Percentiles rank a stretch among this genome's conserved stretches.
These are phyloP conservation scores for Trissoscelio sp. DNA, from an alignment of 2,888 invertebrate species.

Conservation along the genomic window DNA sequence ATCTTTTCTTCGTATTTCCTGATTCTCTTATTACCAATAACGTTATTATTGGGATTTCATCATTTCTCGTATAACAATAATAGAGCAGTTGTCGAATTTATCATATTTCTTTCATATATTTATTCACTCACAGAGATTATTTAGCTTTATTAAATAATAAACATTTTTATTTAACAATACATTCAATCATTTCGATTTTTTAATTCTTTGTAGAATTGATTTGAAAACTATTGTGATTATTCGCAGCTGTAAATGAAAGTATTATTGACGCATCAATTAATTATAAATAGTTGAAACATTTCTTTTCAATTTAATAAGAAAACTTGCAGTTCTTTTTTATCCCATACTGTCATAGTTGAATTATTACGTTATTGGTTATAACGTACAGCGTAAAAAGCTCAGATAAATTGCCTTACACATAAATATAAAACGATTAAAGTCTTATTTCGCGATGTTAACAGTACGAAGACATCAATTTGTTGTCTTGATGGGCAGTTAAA, in stretches of 20 bases:
- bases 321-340: slow-evolving; percentile 12
- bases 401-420: slow-evolving; percentile 37
- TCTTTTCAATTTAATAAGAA: slow-evolving; percentile 21
- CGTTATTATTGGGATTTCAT: slow-evolving; percentile 8
- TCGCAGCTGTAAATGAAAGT: slow-evolving; percentile 2
- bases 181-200: neutral
- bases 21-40: slow-evolving; percentile 6
- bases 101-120: neutral
- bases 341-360: slow-evolving; percentile 23
- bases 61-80: neutral
- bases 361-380: slow-evolving; percentile 33
- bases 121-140: neutral
- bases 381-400: slow-evolving; percentile 14
- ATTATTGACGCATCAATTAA: slow-evolving; percentile 14
- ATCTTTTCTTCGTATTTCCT: neutral
- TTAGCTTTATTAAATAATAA: neutral
- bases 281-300: slow-evolving; percentile 7
- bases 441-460: slow-evolving; percentile 42
- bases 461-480: slow-evolving; percentile 37
- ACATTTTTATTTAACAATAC: neutral
- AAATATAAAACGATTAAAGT: slow-evolving; percentile 49
- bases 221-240: too few species aligned
- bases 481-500: slow-evolving; percentile 37
- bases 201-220: too few species aligned
- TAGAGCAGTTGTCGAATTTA: neutral